Conservation (phyloP, 2,888 invertebrate species). For the Noctuana brunneofusca region DNA sequence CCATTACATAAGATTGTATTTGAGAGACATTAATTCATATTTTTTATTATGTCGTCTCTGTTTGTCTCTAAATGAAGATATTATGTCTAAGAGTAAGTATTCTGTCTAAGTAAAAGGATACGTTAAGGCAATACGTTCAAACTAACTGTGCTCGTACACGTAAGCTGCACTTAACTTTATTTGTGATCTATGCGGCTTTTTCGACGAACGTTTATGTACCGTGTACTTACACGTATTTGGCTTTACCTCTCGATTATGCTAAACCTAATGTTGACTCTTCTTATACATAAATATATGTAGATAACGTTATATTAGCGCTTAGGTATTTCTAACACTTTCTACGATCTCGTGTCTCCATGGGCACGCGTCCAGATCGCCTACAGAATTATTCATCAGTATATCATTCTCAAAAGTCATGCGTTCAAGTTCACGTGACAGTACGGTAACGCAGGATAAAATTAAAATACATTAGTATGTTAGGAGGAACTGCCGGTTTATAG, state of each 20-base stretch:
- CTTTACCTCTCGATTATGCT: no score
- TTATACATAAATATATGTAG: background rate
- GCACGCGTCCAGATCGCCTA: conserved; percentile 18
- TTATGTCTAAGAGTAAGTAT: background rate
- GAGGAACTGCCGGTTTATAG: background rate
- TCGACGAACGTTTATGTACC: no score
- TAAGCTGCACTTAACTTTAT: no score
- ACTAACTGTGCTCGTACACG: no score
- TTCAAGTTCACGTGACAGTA: conserved; percentile 22
- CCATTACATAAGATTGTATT: conserved; percentile 11
- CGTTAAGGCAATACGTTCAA: background rate
- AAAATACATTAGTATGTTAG: background rate
- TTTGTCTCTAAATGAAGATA: background rate
- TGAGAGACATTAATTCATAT: conserved; percentile 7
- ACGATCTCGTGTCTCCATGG: conserved; percentile 14
- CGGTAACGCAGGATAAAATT: conserved; percentile 3
- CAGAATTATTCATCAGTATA: conserved; percentile 16
- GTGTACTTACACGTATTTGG: no score
- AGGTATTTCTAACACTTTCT: conserved; percentile 4
- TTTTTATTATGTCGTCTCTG: conserved; percentile 3
- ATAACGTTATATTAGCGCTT: background rate
- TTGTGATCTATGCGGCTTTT: no score
- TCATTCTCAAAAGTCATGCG: conserved; percentile 14
- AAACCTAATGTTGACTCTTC: background rate
- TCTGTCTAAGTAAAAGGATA: no score